Evolutionary conservation across 2,797 vertebrate genomes (phyloP), one percentile per base, ranked within the genome.

Genomic region (Sandelia bainsii): DNA sequence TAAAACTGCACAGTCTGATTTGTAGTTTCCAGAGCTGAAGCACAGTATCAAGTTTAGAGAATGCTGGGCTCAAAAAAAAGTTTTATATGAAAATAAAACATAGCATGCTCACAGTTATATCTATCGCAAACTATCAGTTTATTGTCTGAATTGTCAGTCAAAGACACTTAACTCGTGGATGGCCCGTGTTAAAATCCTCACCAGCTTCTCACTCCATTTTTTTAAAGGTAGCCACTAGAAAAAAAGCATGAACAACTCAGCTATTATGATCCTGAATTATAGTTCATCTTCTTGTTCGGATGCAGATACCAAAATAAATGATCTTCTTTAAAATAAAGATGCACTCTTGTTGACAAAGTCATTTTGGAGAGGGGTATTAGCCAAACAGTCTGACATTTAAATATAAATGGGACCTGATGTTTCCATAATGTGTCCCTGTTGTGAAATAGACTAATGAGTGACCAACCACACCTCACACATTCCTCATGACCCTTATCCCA

Each of bases 381-480:
- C 54, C 57, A 45, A 63, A 56, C 10, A 23, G 32, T 39, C 25
- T 8, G 16, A 69, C 32, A 82, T 89, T 80, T 79, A 19, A 82
- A 91, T 89, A 40, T 72, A 23, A 89, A 89, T 80, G 57, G 42
- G 45, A 54, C 56, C 76, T 80, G 79, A 84, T 86, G 89, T 75
- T 79, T 64, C 77, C 34, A 59, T 77, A 52, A 83, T 69, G 76
- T 75, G 37, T 58, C 65, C 84, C 72, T 68, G 79, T 83, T 81
- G 65, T 76, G 86, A 89, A 40, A 59, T 14, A n/a, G 75, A 81
- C 84, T 93, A 94, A 94, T 93, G 91, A 92, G 91, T 49, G 46
- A 88, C 69, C 61, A 22, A 82, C 92, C 91, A 91, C 93, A 91
- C 93, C 92, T 92, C 84, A 49, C 79, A 76, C 86, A 93, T 86